A percentile compares a stretch with the other conserved stretches of the same genome.
phyloP scores from a whole-genome alignment of 2,113 vertebrate species.

The Galeopterus variegatus region DNA sequence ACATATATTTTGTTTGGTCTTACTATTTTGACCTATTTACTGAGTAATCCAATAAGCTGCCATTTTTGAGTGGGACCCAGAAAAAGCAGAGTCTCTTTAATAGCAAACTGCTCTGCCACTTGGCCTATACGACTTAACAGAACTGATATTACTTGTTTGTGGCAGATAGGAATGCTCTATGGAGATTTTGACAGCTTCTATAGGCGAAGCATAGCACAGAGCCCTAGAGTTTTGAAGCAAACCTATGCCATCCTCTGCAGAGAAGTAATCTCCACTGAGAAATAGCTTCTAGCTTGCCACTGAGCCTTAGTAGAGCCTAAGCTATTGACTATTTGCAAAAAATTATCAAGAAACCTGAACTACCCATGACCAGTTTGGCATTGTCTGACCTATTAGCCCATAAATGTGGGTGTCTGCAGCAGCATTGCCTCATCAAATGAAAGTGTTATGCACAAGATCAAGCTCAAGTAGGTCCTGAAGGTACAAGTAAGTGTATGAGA shows the following conservation, averaged over 20 bases:
- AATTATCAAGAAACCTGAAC: neutral
- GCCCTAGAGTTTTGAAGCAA: neutral
- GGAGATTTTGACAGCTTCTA: neutral
- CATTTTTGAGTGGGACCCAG: neutral
- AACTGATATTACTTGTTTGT: neutral
- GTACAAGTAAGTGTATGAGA: neutral
- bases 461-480: neutral
- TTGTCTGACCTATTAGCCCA: neutral
- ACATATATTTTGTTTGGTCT: neutral
- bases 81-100: neutral
- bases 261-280: constrained; percentile 1
- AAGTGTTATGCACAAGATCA: neutral
- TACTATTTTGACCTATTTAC: neutral
- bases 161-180: neutral
- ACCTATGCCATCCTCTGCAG: neutral
- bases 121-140: neutral
- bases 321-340: neutral
- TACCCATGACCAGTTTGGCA: neutral
- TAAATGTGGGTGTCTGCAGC: neutral
- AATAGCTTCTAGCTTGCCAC: neutral
- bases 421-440: neutral
- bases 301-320: neutral
- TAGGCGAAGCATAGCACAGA: neutral
- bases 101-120: neutral
- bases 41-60: neutral